Conservation (phyloP, 2,888 invertebrate species). For the Erynnis tages region DNA sequence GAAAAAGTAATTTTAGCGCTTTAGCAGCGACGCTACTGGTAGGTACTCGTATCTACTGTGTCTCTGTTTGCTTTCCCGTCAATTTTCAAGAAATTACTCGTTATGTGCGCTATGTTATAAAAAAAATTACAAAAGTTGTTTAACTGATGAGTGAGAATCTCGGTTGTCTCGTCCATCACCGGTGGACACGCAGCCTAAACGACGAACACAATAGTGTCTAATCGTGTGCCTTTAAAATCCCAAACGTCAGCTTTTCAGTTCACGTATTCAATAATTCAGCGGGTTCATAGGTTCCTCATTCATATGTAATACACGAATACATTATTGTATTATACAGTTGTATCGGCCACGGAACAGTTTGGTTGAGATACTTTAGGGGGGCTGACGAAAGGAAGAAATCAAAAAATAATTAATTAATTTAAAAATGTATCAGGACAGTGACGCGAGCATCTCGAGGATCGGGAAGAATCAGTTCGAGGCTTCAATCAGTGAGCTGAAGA, state of each 20-base stretch:
- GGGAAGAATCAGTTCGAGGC: constrained; percentile 69
- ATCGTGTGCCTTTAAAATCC: constrained; percentile 18
- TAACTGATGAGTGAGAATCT: too few species aligned
- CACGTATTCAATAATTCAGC: constrained; percentile 59
- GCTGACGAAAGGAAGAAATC: not conserved
- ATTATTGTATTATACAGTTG: constrained; percentile 23
- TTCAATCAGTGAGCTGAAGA: constrained; percentile 70
- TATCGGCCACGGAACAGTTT: not conserved
- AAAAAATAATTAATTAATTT: not conserved
- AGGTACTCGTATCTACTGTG: too few species aligned
- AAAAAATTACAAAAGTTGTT: too few species aligned
- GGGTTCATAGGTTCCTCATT: constrained; percentile 65
- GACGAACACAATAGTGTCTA: constrained; percentile 1
- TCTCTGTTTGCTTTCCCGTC: too few species aligned
- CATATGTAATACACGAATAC: constrained; percentile 47
- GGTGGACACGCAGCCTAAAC: not conserved
- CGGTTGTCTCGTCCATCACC: too few species aligned
- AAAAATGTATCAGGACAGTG: constrained; percentile 62
- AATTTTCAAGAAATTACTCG: not conserved
- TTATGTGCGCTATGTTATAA: not conserved
- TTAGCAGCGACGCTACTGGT: too few species aligned
- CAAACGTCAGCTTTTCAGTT: constrained; percentile 50
- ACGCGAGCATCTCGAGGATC: constrained; percentile 39
- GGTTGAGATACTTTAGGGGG: not conserved
- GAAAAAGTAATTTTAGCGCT: too few species aligned